A percentile compares a stretch with the other conserved stretches of the same genome.
These are phyloP conservation scores for Leptocoma aspasia DNA, from an alignment of 2,113 vertebrate species.

Conservation along the genomic window DNA sequence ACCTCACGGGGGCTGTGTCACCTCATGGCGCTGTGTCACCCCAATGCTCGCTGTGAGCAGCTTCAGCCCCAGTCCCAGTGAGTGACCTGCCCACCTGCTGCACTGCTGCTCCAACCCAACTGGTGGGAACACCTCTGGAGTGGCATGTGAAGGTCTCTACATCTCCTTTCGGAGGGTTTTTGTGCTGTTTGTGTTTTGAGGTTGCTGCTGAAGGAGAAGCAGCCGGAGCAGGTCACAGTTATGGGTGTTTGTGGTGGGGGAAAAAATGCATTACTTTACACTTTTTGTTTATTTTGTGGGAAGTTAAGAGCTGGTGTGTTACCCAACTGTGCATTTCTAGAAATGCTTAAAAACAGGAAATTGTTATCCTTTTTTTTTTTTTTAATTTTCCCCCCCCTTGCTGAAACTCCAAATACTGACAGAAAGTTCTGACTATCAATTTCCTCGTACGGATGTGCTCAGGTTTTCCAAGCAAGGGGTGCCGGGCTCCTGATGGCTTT, in stretches of 20 bases:
- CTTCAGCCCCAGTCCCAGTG: neutral
- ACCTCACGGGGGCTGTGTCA: neutral
- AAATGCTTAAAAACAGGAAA: conserved; percentile 61
- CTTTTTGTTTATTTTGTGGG: conserved; percentile 51
- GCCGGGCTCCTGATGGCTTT: neutral
- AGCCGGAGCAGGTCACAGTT: neutral
- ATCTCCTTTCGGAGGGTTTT: neutral
- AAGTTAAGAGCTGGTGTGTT: neutral
- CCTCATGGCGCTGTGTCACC: neutral
- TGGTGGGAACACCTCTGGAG: neutral
- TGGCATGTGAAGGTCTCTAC: neutral
- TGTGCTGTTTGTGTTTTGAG: conserved; percentile 11
- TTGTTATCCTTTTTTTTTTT: neutral
- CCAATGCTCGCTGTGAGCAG: neutral
- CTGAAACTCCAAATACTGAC: neutral
- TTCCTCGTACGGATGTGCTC: neutral
- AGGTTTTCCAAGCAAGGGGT: neutral
- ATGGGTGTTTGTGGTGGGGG: neutral
- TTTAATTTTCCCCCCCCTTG: neutral
- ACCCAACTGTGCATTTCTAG: conserved; percentile 25
- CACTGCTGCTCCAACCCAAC: neutral
- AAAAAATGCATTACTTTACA: conserved; percentile 28
- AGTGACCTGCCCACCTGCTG: neutral
- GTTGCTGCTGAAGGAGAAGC: neutral
- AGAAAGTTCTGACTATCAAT: neutral